These are phyloP conservation scores for Paguma larvata DNA, from an alignment of 2,797 vertebrate species.

Conservation along the genomic window DNA sequence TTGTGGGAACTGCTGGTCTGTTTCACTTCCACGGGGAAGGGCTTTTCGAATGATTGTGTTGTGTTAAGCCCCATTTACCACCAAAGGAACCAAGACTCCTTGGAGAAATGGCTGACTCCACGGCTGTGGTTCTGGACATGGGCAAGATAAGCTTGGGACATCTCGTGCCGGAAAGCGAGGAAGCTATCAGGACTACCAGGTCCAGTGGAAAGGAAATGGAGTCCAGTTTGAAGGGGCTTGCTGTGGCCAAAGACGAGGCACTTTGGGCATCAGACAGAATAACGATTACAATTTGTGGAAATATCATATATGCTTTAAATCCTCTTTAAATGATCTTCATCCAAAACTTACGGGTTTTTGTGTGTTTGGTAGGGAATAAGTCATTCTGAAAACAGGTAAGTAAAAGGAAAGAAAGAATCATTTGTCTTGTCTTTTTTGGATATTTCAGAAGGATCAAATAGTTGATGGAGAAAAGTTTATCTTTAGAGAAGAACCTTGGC, in stretches of 20 bases:
- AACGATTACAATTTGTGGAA: not conserved
- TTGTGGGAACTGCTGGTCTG: not conserved
- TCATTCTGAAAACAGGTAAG: conserved; percentile 26
- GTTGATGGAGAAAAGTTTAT: not conserved
- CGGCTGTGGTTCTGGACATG: not conserved
- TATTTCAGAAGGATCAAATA: conserved; percentile 28
- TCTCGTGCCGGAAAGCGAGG: not conserved
- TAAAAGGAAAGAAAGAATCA: conserved; percentile 15
- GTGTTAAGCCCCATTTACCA: not conserved
- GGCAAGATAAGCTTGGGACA: not conserved
- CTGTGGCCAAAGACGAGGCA: not conserved
- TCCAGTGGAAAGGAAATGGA: not conserved
- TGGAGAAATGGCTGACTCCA: not conserved
- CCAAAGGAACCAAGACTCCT: not conserved
- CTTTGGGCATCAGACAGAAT: not conserved
- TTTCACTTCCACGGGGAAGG: not conserved
- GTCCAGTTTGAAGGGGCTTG: not conserved
- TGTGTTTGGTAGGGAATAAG: not conserved
- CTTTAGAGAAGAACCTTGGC: conserved; percentile 38
- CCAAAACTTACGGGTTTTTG: not conserved
- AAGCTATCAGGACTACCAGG: not conserved
- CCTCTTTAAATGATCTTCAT: not conserved
- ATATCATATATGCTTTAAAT: not conserved
- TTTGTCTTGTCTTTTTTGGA: not conserved
- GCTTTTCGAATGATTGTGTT: not conserved